Conservation (phyloP, 2,888 invertebrate species). For the Ophion ventricosus region DNA sequence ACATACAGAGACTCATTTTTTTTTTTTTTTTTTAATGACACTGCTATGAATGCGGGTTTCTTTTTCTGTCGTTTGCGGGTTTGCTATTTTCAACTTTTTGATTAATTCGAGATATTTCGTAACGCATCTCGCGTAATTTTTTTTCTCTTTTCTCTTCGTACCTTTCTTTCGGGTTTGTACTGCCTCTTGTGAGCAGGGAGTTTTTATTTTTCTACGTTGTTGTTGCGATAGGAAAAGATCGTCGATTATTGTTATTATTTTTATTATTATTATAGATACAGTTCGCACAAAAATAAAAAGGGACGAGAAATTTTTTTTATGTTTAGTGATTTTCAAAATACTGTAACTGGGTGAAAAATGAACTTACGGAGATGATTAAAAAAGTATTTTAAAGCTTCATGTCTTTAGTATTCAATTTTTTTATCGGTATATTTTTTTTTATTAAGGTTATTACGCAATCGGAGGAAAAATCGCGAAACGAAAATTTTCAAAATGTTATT, state of each 20-base stretch:
- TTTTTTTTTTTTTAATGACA: constrained; percentile 46
- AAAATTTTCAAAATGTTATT: too few relatives aligned
- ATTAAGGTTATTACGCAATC: too few relatives aligned
- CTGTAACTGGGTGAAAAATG: too few relatives aligned
- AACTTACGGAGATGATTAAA: too few relatives aligned
- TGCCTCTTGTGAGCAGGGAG: constrained; percentile 51
- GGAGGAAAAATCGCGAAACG: too few relatives aligned
- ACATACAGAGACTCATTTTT: constrained; percentile 55
- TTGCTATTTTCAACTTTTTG: constrained; percentile 44
- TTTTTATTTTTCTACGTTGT: constrained; percentile 27
- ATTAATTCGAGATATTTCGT: constrained; percentile 49
- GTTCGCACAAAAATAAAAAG: too few relatives aligned
- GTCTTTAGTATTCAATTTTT: too few relatives aligned
- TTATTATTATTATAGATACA: background rate
- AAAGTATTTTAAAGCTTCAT: too few relatives aligned
- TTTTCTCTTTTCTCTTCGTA: constrained; percentile 16
- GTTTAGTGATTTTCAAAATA: too few relatives aligned
- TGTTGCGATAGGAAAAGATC: constrained; percentile 44
- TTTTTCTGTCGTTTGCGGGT: background rate
- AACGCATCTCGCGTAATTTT: constrained; percentile 2
- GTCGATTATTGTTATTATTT: constrained; percentile 21
- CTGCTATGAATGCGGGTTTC: constrained; percentile 42
- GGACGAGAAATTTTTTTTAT: too few relatives aligned
- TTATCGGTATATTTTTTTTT: too few relatives aligned
- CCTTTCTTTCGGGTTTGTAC: constrained; percentile 45